Evolutionary conservation across 53 echinoderm and acorn worm genomes (phyloP).

Genomic region (Antedon mediterranea): DNA sequence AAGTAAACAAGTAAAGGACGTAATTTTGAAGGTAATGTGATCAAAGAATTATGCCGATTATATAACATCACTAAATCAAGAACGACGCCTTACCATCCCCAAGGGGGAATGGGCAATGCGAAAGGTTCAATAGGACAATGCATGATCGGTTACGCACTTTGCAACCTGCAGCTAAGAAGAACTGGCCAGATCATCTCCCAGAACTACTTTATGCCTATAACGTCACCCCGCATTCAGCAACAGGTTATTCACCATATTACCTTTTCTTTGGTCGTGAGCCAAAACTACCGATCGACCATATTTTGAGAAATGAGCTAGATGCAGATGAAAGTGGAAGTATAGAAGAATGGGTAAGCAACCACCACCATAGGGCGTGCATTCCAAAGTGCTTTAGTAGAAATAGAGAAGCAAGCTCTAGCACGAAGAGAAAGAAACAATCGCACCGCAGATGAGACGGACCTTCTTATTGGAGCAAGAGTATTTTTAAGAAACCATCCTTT

Average conservation of each 20-base stretch:
- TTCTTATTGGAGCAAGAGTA: conserved; percentile 16
- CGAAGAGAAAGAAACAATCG: neutral
- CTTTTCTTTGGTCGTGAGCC: conserved; percentile 16
- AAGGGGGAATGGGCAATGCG: conserved; percentile 25
- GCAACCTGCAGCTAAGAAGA: conserved; percentile 17
- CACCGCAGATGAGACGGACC: neutral
- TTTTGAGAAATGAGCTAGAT: neutral
- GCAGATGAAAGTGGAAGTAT: neutral
- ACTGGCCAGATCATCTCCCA: conserved; percentile 25
- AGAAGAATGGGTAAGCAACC: conserved; percentile 6
- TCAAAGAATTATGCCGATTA: conserved; percentile 21
- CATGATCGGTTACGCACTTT: conserved; percentile 50
- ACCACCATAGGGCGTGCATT: conserved; percentile 1
- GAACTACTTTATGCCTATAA: conserved; percentile 8
- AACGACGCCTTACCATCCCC: conserved; percentile 16
- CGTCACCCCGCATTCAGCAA: conserved; percentile 5
- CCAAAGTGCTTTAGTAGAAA: neutral
- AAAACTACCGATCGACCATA: conserved; percentile 2
- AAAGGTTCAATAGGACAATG: conserved; percentile 45
- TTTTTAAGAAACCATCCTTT: conserved; percentile 3
- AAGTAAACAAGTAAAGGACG: too few species aligned
- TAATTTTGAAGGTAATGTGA: conserved; percentile 16
- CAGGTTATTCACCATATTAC: conserved; percentile 15
- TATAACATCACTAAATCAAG: conserved; percentile 34
- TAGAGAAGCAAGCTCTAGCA: conserved; percentile 2